Base-by-base conservation (phyloP, 2,113 vertebrate genomes). In the Hiodon tergisus region DNA sequence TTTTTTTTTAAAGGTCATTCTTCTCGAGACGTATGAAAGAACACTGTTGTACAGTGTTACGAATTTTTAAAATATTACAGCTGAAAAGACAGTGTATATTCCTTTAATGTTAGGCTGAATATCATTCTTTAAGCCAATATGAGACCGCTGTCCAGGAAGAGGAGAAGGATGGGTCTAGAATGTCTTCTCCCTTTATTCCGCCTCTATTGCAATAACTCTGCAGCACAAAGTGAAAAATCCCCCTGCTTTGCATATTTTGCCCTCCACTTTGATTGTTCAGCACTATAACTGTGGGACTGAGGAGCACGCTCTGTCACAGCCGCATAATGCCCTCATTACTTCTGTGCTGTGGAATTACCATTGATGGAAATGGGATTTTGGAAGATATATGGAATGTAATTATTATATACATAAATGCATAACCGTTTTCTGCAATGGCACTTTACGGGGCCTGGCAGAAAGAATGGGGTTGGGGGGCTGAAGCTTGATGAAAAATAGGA, bases 331-430 rank as follows among this genome's bases (percentile, higher is more conserved):
- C 83, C 78, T 85, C 87, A 89, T 89, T 89, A 89, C 87, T 90
- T 85, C 87, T 81, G 82, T 78, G 81, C 81, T 68, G 82, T 75
- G 79, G 87, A 89, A 88, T 89, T 88, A 88, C 85, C 81, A 85
- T 83, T 86, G 88, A 90, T 89, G 87, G 85, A 88, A 90, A 90
- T 90, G 84, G 88, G 86, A 87, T 89, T 87, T 87, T 84, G 83
- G 84, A 89, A 90, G 89, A 88, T 88, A 86, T 87, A 90, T 87
- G 85, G 85, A 86, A 87, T 86, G 84, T 90, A 89, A 90, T 90
- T 88, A 90, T 89, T 85, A 86, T 85, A 89, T 87, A 89, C 89
- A 90, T 89, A 86, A 87, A 89, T 89, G 87, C 88, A 89, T 88
- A 78, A 82, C 74, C 80, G 80, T 83, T 85, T 85, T 85, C 73